phyloP scores from a whole-genome alignment of 1,140 invertebrate genomes.

The Penaeus japonicus region DNA sequence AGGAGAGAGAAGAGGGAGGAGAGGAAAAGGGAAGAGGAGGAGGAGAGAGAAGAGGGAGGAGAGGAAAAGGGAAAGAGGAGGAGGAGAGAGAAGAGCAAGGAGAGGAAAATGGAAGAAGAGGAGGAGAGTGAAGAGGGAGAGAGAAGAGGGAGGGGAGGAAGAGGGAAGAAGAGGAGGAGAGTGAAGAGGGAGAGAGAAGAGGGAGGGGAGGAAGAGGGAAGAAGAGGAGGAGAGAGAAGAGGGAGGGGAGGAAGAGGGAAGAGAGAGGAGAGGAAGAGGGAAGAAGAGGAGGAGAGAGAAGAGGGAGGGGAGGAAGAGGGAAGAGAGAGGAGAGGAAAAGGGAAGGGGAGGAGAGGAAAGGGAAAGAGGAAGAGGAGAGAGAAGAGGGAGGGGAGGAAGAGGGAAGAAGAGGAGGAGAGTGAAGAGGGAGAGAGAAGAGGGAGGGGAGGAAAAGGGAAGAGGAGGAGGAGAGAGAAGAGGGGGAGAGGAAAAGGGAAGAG shows the following conservation, averaged over 20 bases:
- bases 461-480: background rate
- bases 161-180: background rate
- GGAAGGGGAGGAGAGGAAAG: background rate
- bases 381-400: too few species aligned
- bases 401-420: background rate
- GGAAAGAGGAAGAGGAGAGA: background rate
- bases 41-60: background rate
- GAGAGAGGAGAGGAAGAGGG: background rate
- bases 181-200: too few species aligned
- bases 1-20: background rate
- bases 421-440: too few species aligned
- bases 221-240: background rate
- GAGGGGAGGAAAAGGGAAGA: background rate
- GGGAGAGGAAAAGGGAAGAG: background rate
- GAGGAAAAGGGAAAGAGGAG: background rate
- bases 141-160: background rate
- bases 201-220: background rate
- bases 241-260: background rate
- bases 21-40: background rate
- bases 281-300: background rate
- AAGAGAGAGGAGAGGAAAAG: background rate
- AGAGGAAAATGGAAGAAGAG: background rate
- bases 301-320: too few species aligned
- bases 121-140: background rate
- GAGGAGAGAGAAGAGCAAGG: background rate